phyloP scores from a whole-genome alignment of 2,113 vertebrate genomes.

The Nycticorax nycticorax region DNA sequence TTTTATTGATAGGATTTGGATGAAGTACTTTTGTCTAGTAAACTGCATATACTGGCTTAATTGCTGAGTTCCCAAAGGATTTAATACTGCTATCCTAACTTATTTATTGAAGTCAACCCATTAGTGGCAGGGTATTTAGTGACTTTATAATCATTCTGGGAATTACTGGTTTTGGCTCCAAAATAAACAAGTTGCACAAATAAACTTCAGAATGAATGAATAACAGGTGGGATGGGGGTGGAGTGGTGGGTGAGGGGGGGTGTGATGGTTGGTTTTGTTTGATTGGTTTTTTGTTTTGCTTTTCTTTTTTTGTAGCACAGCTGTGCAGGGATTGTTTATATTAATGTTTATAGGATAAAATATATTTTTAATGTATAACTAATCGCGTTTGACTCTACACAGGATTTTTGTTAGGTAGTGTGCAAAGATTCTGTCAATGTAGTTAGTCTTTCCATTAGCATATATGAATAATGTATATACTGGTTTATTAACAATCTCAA shows the following conservation, averaged over 20 bases:
- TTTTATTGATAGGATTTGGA: not conserved
- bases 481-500: not conserved
- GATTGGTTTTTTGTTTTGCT: not conserved
- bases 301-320: not conserved
- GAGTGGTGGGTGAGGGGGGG: accelerated
- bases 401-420: not conserved
- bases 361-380: not conserved
- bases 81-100: not conserved
- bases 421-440: not conserved
- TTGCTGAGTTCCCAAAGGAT: not conserved
- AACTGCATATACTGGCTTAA: not conserved
- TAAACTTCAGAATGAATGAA: not conserved
- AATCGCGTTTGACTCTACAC: not conserved
- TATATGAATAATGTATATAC: not conserved
- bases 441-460: not conserved
- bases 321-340: not conserved
- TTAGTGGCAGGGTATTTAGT: not conserved
- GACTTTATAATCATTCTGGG: not conserved
- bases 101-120: not conserved
- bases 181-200: not conserved
- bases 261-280: accelerated
- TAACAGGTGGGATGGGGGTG: too few species aligned
- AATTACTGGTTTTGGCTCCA: not conserved
- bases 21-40: not conserved
- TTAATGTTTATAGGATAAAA: not conserved